Base-by-base conservation (phyloP, 2,888 invertebrate genomes). In the Lamproptera curius region DNA sequence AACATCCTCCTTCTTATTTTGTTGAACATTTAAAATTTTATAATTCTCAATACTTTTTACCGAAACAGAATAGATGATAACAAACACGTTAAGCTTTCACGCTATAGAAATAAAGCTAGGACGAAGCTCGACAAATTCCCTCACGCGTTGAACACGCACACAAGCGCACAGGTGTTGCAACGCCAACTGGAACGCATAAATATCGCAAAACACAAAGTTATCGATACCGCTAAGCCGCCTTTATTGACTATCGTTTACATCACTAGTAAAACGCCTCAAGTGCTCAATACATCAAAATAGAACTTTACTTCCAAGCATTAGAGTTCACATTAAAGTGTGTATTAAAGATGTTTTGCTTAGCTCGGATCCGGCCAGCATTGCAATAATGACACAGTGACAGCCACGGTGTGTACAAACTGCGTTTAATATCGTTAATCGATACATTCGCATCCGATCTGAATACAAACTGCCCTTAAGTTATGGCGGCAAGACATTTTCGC, bases 131-230 rank as follows among this genome's bases (percentile, higher is more conserved):
- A 59, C 54, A 54, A 54, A 59, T 56, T 52, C 46, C 50, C 56
- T 55, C 40, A 47, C 50, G 38, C 50, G 52, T 35, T 37, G 46
- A 50, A 50, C 53, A 55, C 53, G 46, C 62, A 57, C 57, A 67
- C 68, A 67, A 62, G 67, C 67, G 70, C 67, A 73, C 76, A 78
- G 73, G 74, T 74, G 72, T 70, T 61, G 51, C 56, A 52, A 61
- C 70, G 75, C 76, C 78, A 79, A 82, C 72, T 78, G 70, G 71
- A 74, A 70, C 70, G 68, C 76, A 78, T 80, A 79, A 83, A 81
- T 76, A 80, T 73, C 60, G 71, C 75, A 78, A 75, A 82, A 81
- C 73, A 76, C 80, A 81, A 80, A 83, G 81, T 85, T 83, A 83
- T 81, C 79, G 84, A 81, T 75, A 68, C 76, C 71, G 70, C 78